A percentile compares a stretch with the other conserved stretches of the same genome.
phyloP scores from a whole-genome alignment of 2,113 vertebrate species.

The Hyaena hyaena region DNA sequence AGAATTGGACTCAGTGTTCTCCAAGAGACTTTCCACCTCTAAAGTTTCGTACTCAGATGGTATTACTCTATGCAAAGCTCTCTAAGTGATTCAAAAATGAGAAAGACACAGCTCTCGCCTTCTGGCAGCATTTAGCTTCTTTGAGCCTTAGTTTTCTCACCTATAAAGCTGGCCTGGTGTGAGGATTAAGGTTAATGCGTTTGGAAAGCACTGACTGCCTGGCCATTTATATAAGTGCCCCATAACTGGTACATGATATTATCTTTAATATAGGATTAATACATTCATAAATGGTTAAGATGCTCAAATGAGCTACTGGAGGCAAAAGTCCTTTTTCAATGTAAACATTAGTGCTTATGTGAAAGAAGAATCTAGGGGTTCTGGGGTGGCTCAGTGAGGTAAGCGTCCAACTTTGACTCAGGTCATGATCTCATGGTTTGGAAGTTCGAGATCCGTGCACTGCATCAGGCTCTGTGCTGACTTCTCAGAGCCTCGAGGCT shows the following conservation, averaged over 20 bases:
- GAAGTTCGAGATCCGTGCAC: too few species aligned
- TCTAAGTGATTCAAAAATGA: background rate
- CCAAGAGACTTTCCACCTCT: background rate
- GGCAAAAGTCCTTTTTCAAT: background rate
- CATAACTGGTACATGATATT: background rate
- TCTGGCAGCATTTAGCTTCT: fast-evolving
- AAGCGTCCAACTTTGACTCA: too few species aligned
- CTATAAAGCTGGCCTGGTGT: background rate
- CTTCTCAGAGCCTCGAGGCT: too few species aligned
- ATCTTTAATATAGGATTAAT: background rate
- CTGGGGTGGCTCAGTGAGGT: too few species aligned
- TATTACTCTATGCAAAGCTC: too few species aligned
- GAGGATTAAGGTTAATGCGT: background rate
- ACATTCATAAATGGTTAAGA: background rate
- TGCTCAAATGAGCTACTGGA: background rate
- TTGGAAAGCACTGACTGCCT: background rate
- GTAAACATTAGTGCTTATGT: background rate
- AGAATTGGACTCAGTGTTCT: background rate
- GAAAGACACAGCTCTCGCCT: background rate
- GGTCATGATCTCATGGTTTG: too few species aligned
- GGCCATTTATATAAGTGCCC: background rate
- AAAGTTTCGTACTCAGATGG: background rate
- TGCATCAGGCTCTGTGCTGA: too few species aligned
- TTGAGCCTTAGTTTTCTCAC: background rate
- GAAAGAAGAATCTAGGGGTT: background rate